These are phyloP conservation scores for Eonycteris spelaea DNA, from an alignment of 2,113 vertebrate species.

Conservation along the genomic window DNA sequence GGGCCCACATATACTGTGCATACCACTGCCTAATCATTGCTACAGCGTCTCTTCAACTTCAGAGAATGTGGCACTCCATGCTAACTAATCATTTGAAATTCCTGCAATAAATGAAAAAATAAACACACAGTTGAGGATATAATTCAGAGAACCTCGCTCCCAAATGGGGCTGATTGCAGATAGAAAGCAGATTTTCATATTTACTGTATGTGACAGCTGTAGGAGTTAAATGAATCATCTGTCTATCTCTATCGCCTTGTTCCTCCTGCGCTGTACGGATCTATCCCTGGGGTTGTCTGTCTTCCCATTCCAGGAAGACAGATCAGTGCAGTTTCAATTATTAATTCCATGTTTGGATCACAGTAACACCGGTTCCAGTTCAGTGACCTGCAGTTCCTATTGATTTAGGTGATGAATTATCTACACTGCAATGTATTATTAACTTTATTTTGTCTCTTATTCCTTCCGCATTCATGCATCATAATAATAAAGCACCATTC, in stretches of 20 bases:
- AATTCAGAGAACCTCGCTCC: slow-evolving; percentile 62
- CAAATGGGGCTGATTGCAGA: slow-evolving; percentile 66
- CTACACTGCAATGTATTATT: slow-evolving; percentile 76
- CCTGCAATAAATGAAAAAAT: slow-evolving; percentile 71
- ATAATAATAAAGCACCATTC: slow-evolving; percentile 73
- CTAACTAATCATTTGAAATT: slow-evolving; percentile 69
- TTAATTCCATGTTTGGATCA: slow-evolving; percentile 75
- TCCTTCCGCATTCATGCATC: slow-evolving; percentile 74
- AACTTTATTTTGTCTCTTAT: slow-evolving; percentile 76
- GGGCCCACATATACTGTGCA: not conserved
- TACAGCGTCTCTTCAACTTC: slow-evolving; percentile 1
- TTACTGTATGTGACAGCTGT: slow-evolving; percentile 74
- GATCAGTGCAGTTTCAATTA: slow-evolving; percentile 70
- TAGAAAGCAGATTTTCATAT: slow-evolving; percentile 77
- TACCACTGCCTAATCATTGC: not conserved
- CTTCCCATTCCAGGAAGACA: slow-evolving; percentile 74
- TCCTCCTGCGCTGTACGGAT: slow-evolving; percentile 59
- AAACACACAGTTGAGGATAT: slow-evolving; percentile 64
- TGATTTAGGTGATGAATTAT: slow-evolving; percentile 78
- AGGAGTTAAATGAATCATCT: slow-evolving; percentile 76
- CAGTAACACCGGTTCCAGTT: slow-evolving; percentile 74
- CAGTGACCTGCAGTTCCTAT: slow-evolving; percentile 76
- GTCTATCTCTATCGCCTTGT: slow-evolving; percentile 54
- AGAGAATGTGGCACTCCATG: slow-evolving; percentile 20
- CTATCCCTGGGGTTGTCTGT: slow-evolving; percentile 69